These are phyloP conservation scores for Isurus oxyrinchus DNA, from an alignment of 2,113 vertebrate genomes.

Conservation along the genomic window DNA sequence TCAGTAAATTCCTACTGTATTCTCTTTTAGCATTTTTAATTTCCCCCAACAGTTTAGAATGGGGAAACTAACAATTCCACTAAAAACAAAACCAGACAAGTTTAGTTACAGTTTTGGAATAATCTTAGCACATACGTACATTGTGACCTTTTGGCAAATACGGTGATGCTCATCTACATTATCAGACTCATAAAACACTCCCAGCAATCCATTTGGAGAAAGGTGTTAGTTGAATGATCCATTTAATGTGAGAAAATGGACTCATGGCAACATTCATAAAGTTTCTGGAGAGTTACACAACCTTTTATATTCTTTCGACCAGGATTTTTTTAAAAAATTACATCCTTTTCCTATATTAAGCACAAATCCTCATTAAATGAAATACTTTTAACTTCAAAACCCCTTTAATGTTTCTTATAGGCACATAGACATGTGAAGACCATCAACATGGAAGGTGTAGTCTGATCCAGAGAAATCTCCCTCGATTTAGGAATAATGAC, in stretches of 20 bases:
- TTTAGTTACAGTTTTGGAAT: not conserved
- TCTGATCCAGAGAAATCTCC: not conserved
- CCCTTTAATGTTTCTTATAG: not conserved
- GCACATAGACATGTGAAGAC: not conserved
- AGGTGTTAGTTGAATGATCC: not conserved
- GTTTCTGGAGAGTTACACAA: not conserved
- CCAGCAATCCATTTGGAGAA: not conserved
- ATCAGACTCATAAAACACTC: not conserved
- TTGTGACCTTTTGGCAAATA: not conserved
- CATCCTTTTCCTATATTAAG: not conserved
- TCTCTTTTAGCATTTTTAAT: too few species aligned
- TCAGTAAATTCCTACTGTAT: too few species aligned
- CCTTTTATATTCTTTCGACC: not conserved
- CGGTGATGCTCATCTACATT: not conserved
- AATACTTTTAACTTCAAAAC: not conserved
- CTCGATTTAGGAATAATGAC: not conserved
- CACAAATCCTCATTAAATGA: not conserved
- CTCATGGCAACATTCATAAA: not conserved
- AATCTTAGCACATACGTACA: not conserved
- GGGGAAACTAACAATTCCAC: not conserved
- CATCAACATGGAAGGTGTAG: not conserved
- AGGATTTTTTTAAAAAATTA: not conserved
- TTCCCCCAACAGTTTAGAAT: too few species aligned
- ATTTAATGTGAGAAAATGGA: not conserved
- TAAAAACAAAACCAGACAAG: not conserved